phyloP scores from a whole-genome alignment of 2,888 invertebrate species.

The Drymonia ruficornis region DNA sequence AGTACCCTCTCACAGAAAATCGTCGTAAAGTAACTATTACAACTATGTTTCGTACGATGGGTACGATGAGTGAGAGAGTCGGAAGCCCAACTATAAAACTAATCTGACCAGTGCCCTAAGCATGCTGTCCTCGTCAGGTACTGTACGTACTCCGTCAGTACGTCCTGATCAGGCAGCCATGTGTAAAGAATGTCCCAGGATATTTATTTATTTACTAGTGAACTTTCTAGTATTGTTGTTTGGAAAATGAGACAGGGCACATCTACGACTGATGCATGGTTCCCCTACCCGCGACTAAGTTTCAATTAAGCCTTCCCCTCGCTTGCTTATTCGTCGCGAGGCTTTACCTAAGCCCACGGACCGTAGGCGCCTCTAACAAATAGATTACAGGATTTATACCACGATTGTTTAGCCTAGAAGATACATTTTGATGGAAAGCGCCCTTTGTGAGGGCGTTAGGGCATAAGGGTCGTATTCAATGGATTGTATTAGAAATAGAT shows the following conservation, averaged over 20 bases:
- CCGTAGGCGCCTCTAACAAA: constrained; percentile 58
- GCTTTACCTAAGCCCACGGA: constrained; percentile 53
- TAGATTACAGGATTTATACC: constrained; percentile 65
- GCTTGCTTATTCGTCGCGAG: constrained; percentile 48
- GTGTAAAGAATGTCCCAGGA: too few relatives aligned
- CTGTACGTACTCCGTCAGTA: too few relatives aligned
- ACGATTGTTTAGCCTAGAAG: constrained; percentile 49
- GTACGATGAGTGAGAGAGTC: neutral
- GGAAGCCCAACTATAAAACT: too few relatives aligned
- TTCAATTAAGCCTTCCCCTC: constrained; percentile 76
- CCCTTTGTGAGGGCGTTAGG: constrained; percentile 29
- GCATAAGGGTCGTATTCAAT: constrained; percentile 1
- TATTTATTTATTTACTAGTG: too few relatives aligned
- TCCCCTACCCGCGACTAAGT: constrained; percentile 62
- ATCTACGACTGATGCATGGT: constrained; percentile 4
- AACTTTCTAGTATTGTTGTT: too few relatives aligned
- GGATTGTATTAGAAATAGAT: neutral
- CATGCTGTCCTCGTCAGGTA: too few relatives aligned
- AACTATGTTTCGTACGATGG: neutral
- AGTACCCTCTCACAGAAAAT: too few relatives aligned
- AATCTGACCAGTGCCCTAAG: too few relatives aligned
- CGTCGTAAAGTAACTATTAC: too few relatives aligned
- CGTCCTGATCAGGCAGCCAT: too few relatives aligned
- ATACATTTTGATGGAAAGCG: constrained; percentile 50
- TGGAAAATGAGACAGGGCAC: constrained; percentile 1